A percentile compares a stretch with the other conserved stretches of the same genome.
Conservation (phyloP, 2,888 invertebrate species). For the Andrena dorsata region DNA sequence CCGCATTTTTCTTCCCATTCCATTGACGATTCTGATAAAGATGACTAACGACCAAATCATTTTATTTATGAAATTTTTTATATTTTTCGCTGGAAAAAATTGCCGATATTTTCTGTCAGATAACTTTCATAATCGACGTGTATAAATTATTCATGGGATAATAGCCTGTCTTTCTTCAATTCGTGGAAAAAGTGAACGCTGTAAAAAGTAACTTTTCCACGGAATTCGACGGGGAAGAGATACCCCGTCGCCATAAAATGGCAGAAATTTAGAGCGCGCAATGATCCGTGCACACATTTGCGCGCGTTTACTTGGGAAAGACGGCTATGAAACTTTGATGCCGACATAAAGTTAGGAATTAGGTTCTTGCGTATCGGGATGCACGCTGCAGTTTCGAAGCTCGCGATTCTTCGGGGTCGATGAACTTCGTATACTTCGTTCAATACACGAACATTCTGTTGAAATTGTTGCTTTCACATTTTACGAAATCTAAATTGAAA, state of each 20-base stretch:
- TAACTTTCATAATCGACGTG: not conserved
- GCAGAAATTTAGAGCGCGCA: slow-evolving; percentile 1
- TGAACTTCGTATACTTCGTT: not conserved
- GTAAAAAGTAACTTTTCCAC: slow-evolving; percentile 11
- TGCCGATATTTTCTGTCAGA: not conserved
- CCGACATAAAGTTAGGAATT: slow-evolving; percentile 22
- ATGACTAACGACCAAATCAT: not conserved
- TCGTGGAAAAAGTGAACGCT: slow-evolving; percentile 1
- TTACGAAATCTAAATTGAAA: not conserved
- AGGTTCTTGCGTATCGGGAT: not conserved
- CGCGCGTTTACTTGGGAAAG: not conserved
- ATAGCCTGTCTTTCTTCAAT: not conserved
- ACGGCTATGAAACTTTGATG: not conserved
- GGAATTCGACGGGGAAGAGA: slow-evolving; percentile 21
- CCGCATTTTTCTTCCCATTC: slow-evolving; percentile 16
- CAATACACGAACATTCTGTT: not conserved
- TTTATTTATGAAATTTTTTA: not conserved
- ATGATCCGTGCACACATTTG: not conserved
- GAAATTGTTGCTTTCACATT: not conserved
- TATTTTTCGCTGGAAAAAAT: not conserved
- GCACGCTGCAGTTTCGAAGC: not conserved
- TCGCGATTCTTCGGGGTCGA: not conserved
- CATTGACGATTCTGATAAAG: not conserved
- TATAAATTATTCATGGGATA: slow-evolving; percentile 6
- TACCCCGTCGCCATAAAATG: not conserved